These are phyloP conservation scores for Centruroides vittatus DNA, from an alignment of 1,140 invertebrate species.

Conservation along the genomic window DNA sequence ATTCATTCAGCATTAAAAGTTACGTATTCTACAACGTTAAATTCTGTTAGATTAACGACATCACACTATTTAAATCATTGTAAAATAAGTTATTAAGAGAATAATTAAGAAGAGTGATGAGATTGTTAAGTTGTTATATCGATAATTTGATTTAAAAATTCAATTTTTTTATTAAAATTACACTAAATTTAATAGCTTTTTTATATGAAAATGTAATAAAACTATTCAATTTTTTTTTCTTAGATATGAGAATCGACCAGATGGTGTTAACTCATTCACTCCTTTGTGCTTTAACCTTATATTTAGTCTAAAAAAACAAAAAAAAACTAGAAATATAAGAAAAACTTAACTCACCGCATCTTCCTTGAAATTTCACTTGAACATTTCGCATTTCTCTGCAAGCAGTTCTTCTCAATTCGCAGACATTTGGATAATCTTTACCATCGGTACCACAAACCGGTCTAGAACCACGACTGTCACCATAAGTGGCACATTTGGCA, in stretches of 20 bases:
- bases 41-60: too few species aligned
- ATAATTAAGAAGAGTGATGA: too few species aligned
- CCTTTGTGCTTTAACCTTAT: background rate
- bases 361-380: slow-evolving; percentile 69
- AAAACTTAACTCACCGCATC: slow-evolving; percentile 58
- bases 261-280: background rate
- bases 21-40: too few species aligned
- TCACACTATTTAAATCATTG: background rate
- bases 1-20: too few species aligned
- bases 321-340: background rate
- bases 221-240: background rate
- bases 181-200: background rate
- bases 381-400: slow-evolving; percentile 58
- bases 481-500: slow-evolving; percentile 56
- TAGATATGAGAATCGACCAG: background rate
- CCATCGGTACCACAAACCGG: slow-evolving; percentile 49
- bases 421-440: slow-evolving; percentile 47
- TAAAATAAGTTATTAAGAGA: background rate
- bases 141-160: background rate
- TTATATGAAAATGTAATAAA: background rate
- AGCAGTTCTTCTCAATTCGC: slow-evolving; percentile 61
- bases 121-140: too few species aligned
- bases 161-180: background rate
- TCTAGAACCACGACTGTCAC: slow-evolving; percentile 56
- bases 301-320: background rate